These are phyloP conservation scores for Leptopilina boulardi DNA, from an alignment of 1,140 invertebrate genomes.

Conservation along the genomic window DNA sequence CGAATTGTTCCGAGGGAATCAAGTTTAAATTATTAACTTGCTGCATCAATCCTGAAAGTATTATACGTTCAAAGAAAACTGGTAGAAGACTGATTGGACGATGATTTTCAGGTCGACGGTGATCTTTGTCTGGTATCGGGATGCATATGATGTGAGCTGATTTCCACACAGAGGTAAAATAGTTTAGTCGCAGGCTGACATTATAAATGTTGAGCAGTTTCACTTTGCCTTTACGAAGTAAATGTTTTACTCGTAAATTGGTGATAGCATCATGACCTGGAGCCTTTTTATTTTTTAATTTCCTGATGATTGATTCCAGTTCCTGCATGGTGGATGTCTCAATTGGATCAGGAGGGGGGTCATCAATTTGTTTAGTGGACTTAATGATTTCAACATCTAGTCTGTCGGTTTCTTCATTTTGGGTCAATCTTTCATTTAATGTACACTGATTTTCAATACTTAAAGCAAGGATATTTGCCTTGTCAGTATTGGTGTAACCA, in stretches of 20 bases:
- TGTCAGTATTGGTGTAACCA: background rate
- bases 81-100: no score
- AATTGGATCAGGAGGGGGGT: conserved; percentile 53
- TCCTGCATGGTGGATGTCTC: conserved; percentile 17
- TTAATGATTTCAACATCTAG: background rate
- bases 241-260: background rate
- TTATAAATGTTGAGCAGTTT: background rate
- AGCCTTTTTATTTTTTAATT: no score
- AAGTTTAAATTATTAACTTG: no score
- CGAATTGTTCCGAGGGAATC: no score
- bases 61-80: no score
- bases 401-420: background rate
- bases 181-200: background rate
- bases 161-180: background rate
- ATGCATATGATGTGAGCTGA: background rate
- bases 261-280: background rate
- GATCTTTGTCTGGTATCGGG: no score
- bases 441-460: background rate
- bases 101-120: no score
- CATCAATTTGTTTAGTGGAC: conserved; percentile 19
- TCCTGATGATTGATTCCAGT: no score
- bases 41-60: no score
- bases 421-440: background rate
- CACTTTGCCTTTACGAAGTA: background rate
- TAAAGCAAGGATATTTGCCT: background rate